Percentiles rank a stretch among this genome's conserved stretches.
Evolutionary conservation across 2,113 vertebrate genomes (phyloP).

Genomic region (Ceyx margarethae): DNA sequence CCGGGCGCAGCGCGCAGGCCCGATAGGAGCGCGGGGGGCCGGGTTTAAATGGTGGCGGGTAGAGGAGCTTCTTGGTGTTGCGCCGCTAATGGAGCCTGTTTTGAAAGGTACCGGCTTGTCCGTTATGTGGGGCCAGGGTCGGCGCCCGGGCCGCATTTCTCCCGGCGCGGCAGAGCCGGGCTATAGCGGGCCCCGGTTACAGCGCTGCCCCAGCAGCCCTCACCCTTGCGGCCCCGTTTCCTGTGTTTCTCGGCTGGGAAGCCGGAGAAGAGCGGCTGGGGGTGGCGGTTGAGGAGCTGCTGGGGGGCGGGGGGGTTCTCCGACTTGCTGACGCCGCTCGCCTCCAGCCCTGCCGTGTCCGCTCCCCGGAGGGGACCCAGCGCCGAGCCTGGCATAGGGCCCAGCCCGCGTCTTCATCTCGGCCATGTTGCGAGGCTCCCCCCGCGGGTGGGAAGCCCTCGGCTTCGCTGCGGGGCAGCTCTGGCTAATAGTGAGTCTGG

Average conservation of each 20-base stretch:
- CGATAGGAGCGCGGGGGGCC: background rate
- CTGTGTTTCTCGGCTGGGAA: background rate
- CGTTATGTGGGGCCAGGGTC: too few species aligned
- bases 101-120: conserved; percentile 4
- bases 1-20: background rate
- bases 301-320: too few species aligned
- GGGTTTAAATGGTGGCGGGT: conserved; percentile 16
- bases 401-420: background rate
- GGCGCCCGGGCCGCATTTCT: background rate
- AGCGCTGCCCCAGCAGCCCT: too few species aligned
- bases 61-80: fast-evolving
- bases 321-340: background rate
- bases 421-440: fast-evolving
- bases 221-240: too few species aligned
- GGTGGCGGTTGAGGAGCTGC: background rate
- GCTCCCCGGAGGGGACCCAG: too few species aligned
- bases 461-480: background rate
- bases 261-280: background rate
- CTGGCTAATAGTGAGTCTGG: background rate
- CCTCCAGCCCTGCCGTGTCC: too few species aligned
- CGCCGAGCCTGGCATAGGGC: too few species aligned
- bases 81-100: background rate
- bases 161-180: too few species aligned
- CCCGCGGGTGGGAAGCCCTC: too few species aligned
- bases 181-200: background rate